Base-by-base conservation (phyloP, 2,797 vertebrate species). In the Geotrypetes seraphini region DNA sequence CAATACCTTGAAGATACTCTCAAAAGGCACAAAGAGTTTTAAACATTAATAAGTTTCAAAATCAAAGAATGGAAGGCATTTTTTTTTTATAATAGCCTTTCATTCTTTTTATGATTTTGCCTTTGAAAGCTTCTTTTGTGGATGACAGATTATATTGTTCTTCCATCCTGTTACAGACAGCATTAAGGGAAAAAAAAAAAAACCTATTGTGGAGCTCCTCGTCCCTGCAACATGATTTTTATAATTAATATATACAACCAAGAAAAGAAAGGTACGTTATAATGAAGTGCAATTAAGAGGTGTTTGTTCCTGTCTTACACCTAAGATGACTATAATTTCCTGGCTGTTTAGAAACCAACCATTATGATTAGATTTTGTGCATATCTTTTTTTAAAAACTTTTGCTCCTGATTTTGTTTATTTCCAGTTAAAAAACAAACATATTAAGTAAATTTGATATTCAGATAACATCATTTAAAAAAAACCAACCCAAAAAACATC, bases 181-280 rank as follows among this genome's bases (percentile, higher is more conserved):
- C 70, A 69, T 67, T 69, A 62, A 57, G 68, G 65, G 74, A 67
- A 60, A 59, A 38, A 37, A 60, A 49, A 25, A 58, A 52, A 54
- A 11, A 10, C 29, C 69, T 68, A 79, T 83, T 80, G 80, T 83
- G 59, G 57, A 60, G 63, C 65, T 73, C 61, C 68, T 78, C 41
- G 22, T 53, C 69, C 75, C 60, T 56, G 79, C 57, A 69, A 78
- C 69, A 73, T 61, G 71, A 76, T 75, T 84, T 80, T 83, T 73
- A 82, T 86, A 84, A 86, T 84, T 84, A 84, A 86, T 84, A 84
- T 84, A 86, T 84, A 83, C 80, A 83, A 75, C 70, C 23, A 66
- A 67, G 66, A 69, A 58, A 64, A 75, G 74, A 81, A 83, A 83
- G 83, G 82, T 81, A 81, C 67, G 63, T 84, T 76, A 71, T 79